These are phyloP conservation scores for Lichenostomus cassidix DNA, from an alignment of 2,113 vertebrate species.

Conservation along the genomic window DNA sequence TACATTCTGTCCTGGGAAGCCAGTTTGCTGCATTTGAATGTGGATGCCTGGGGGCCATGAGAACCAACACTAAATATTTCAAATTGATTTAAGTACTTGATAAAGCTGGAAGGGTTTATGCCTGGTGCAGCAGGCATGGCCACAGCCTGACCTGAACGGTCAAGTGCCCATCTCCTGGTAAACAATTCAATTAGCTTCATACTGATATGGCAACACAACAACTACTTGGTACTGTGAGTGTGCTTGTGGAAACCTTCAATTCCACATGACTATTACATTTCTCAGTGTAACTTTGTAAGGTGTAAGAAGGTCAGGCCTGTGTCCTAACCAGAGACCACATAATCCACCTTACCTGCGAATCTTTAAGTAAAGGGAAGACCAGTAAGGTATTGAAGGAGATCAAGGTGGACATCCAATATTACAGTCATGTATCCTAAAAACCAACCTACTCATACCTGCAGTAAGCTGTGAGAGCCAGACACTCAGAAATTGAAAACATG, in stretches of 20 bases:
- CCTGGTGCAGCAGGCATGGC: not conserved
- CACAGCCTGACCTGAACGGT: not conserved
- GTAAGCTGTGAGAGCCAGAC: not conserved
- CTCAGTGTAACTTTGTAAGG: not conserved
- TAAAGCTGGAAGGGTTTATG: not conserved
- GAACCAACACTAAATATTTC: not conserved
- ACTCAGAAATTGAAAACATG: not conserved
- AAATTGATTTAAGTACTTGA: not conserved
- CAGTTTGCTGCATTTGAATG: not conserved
- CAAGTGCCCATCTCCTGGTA: not conserved
- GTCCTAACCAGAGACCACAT: not conserved
- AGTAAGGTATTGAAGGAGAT: not conserved
- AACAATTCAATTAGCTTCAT: not conserved
- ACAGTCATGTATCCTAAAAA: not conserved
- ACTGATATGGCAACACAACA: not conserved
- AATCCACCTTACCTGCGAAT: not conserved
- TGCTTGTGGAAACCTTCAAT: not conserved
- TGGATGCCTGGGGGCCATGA: not conserved
- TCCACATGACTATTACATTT: not conserved
- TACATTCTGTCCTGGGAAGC: not conserved
- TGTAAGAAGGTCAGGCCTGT: not conserved
- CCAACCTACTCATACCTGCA: accelerated
- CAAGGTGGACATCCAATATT: not conserved
- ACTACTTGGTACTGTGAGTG: too few species aligned
- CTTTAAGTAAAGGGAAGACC: not conserved